phyloP scores from a whole-genome alignment of 2,113 vertebrate genomes.

The Rhinogobius similis region DNA sequence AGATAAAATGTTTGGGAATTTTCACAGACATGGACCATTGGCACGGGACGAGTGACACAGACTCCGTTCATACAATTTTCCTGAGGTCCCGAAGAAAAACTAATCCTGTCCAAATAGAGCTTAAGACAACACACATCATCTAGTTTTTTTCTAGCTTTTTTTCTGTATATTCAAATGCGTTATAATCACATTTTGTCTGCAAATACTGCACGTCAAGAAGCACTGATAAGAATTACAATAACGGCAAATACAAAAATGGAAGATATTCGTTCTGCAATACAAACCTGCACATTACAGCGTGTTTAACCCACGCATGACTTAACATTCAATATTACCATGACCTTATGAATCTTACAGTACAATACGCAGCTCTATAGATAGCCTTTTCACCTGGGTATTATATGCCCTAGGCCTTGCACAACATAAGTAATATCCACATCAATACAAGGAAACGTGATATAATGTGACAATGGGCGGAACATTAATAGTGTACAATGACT shows the following conservation, averaged over 20 bases:
- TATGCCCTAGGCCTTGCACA: neutral
- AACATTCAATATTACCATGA: neutral
- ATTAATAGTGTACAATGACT: slow-evolving; percentile 20
- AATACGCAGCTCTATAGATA: slow-evolving; percentile 2
- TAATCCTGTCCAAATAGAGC: too few species aligned
- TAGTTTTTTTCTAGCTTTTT: too few species aligned
- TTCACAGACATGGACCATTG: too few species aligned
- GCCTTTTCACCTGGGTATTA: neutral
- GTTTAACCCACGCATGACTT: too few species aligned
- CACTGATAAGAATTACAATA: too few species aligned
- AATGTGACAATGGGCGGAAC: slow-evolving; percentile 1
- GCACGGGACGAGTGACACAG: too few species aligned
- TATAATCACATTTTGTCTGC: neutral
- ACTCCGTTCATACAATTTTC: too few species aligned
- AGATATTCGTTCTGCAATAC: neutral
- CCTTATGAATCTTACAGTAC: neutral
- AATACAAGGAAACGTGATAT: slow-evolving; percentile 7
- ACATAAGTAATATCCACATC: neutral
- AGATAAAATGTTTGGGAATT: too few species aligned
- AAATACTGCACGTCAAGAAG: neutral
- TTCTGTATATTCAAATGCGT: too few species aligned
- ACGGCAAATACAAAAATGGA: too few species aligned
- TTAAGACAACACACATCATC: too few species aligned
- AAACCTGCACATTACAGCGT: neutral
- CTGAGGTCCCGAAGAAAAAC: too few species aligned